Percentiles rank a stretch among this genome's conserved stretches.
Conservation (phyloP, 2,113 vertebrate species). For the Lagopus leucura region DNA sequence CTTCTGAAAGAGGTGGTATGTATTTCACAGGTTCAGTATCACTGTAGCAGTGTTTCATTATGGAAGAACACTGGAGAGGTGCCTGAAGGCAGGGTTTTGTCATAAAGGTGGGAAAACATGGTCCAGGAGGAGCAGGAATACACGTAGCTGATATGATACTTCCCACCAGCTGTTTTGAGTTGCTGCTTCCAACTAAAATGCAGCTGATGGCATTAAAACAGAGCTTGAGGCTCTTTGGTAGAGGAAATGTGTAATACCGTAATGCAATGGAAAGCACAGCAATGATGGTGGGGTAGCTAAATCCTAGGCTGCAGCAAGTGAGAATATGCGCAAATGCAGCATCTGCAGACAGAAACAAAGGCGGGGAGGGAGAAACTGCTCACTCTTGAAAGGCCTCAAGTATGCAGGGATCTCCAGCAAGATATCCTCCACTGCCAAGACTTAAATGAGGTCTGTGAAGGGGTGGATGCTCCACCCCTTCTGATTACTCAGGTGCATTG, state of each 20-base stretch:
- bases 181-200: not conserved
- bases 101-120: not conserved
- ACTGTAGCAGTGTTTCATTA: not conserved
- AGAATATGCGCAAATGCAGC: no score
- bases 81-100: not conserved
- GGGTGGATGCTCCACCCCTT: no score
- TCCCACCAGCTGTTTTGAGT: not conserved
- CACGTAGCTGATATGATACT: accelerated
- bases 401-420: no score
- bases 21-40: not conserved
- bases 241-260: not conserved
- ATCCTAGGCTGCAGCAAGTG: no score
- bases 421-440: no score
- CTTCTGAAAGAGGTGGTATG: not conserved
- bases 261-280: no score
- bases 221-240: not conserved
- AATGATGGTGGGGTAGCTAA: no score
- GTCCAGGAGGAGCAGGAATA: not conserved
- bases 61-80: not conserved
- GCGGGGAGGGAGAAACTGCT: no score
- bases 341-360: no score
- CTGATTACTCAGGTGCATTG: no score
- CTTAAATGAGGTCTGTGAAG: no score
- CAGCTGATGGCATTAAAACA: not conserved
- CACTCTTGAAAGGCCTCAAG: no score